Conservation (phyloP, 2,113 vertebrate species). For the Nothoprocta pentlandii region DNA sequence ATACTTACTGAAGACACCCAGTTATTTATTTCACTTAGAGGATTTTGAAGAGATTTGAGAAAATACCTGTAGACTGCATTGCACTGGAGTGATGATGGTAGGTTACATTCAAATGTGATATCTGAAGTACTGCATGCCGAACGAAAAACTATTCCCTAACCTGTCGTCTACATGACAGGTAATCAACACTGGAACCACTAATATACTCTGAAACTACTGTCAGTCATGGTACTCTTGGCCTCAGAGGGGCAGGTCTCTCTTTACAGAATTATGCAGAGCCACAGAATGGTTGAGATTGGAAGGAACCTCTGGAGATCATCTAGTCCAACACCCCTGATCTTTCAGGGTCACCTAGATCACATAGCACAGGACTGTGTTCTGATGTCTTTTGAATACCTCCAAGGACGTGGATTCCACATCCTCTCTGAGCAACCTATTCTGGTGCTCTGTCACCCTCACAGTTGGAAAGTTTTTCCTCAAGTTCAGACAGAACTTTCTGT, state of each 20-base stretch:
- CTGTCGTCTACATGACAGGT: neutral
- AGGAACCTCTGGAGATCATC: neutral
- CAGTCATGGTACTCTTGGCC: neutral
- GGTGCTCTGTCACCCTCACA: too few relatives aligned
- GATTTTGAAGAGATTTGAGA: neutral
- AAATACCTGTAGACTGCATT: neutral
- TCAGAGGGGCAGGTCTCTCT: neutral
- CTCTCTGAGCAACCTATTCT: too few relatives aligned
- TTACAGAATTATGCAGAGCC: neutral
- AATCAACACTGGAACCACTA: neutral
- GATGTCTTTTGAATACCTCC: too few relatives aligned
- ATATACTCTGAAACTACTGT: neutral
- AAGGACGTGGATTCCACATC: too few relatives aligned
- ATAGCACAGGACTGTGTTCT: too few relatives aligned
- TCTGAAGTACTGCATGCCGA: neutral
- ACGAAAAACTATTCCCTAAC: fast-evolving
- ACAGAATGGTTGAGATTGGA: neutral
- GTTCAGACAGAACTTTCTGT: neutral
- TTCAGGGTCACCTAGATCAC: too few relatives aligned
- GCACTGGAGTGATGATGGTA: neutral
- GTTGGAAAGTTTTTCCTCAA: too few relatives aligned
- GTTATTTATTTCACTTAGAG: neutral
- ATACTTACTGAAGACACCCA: neutral
- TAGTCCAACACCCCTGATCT: neutral
- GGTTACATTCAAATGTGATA: neutral